Base-by-base conservation (phyloP, 2,888 invertebrate species). In the Microchrysa polita region DNA sequence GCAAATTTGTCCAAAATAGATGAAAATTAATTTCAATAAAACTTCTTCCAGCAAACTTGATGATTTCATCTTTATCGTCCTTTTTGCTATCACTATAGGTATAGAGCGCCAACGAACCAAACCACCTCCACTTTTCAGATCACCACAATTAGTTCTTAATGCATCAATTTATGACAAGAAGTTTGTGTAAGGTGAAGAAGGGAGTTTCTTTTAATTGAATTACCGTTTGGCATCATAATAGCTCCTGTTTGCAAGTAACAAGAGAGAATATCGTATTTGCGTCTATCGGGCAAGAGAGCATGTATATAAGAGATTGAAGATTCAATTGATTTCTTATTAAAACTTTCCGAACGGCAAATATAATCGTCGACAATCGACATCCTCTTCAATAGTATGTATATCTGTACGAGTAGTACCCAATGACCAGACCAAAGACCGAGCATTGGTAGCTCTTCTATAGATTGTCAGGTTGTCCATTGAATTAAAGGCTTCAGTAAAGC, bases 401-500 rank as follows among this genome's bases (percentile, higher is more conserved):
- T 48, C 48, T 48, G 10, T 2, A 4, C 12, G 48, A 34, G 4
- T 34, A 5, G 27, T 34, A 7, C 7, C 27, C 27, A 34, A 34
- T 34, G 27, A 12, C 48, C 48, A 48, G 48, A n/a, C 48, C 48
- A n/a, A n/a, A 48, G 48, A 48, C 48, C 48, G 12, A n/a, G 48
- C 27, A 34, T 34, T 48, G 48, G 16, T 48, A 12, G 16, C 16
- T 10, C 10, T 4, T 48, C 48, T n/a, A n/a, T n/a, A n/a, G 48
- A 48, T 48, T 48, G 5, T 57, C 20, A 57, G 57, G 18, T 22
- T 20, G 16, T 57, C 22, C 20, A 18, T 16, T 57, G 18, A 57
- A 57, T 57, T 57, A 57, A 57, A 48, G 18, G 57, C 57, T 57
- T 5, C 57, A 57, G 57, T 57, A 18, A 22, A 22, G 57, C 57